Evolutionary conservation across 2,113 vertebrate genomes (phyloP).

Genomic region (Tragelaphus scriptus): DNA sequence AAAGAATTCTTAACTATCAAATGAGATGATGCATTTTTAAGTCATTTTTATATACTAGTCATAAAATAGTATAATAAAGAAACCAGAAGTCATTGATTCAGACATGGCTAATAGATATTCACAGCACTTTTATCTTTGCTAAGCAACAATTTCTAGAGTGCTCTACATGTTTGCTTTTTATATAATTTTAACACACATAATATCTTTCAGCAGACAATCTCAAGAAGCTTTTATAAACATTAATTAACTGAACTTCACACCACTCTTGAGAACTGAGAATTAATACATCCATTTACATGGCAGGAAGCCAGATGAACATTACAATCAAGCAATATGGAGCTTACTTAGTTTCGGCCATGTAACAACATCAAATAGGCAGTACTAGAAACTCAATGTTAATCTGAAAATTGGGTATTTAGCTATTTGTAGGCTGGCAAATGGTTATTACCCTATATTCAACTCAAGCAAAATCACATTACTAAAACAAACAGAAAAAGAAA

Average conservation of each 20-base stretch:
- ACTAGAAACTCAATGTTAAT: constrained; percentile 1
- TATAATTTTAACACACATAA: constrained; percentile 49
- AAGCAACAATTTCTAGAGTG: constrained; percentile 59
- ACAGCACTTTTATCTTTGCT: constrained; percentile 38
- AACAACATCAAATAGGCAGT: constrained; percentile 3
- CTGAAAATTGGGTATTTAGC: constrained; percentile 58
- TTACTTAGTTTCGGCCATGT: constrained; percentile 10
- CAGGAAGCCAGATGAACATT: constrained; percentile 65
- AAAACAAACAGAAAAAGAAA: constrained; percentile 25
- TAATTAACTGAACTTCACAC: constrained; percentile 71
- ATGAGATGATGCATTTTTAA: constrained; percentile 42
- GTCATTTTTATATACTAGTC: constrained; percentile 38
- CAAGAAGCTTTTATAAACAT: constrained; percentile 71
- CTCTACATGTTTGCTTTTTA: constrained; percentile 56
- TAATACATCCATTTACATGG: constrained; percentile 65
- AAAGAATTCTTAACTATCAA: constrained; percentile 27
- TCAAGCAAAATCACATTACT: constrained; percentile 41
- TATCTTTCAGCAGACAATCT: constrained; percentile 63
- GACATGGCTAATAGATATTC: constrained; percentile 20
- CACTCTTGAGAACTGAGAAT: constrained; percentile 57
- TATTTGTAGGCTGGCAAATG: not conserved
- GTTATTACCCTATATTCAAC: constrained; percentile 39
- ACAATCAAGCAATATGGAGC: constrained; percentile 28
- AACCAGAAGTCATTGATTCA: constrained; percentile 46
- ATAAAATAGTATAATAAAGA: constrained; percentile 49